Evolutionary conservation across 2,797 vertebrate genomes (phyloP).

Genomic region (Chelon labrosus): DNA sequence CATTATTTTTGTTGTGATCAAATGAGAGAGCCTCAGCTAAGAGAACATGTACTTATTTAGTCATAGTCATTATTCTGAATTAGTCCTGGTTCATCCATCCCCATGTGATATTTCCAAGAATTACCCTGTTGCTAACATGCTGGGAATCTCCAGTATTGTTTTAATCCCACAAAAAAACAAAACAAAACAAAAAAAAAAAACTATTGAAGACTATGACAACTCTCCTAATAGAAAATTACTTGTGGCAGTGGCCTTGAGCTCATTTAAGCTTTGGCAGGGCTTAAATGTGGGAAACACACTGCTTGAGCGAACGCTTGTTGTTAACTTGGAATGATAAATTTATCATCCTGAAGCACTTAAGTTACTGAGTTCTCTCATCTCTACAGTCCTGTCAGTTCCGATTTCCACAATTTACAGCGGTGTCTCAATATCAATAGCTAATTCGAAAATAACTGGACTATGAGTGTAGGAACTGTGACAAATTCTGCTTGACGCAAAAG

Average conservation of each 20-base stretch:
- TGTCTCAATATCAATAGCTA: slow-evolving; percentile 1
- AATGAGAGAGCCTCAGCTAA: slow-evolving; percentile 25
- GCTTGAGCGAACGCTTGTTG: slow-evolving; percentile 10
- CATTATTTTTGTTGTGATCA: slow-evolving; percentile 24
- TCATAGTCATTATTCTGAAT: too few relatives aligned
- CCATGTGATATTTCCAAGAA: slow-evolving; percentile 29
- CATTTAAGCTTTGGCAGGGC: slow-evolving; percentile 53
- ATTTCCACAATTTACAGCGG: slow-evolving; percentile 8
- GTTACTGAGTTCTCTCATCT: slow-evolving; percentile 10
- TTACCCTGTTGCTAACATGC: slow-evolving; percentile 20
- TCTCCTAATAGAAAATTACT: slow-evolving; percentile 46
- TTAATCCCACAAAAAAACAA: slow-evolving; percentile 29
- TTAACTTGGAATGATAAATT: slow-evolving; percentile 34
- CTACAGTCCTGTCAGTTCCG: slow-evolving; percentile 3
- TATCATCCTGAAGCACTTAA: slow-evolving; percentile 23
- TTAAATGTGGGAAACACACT: not conserved
- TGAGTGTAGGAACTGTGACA: not conserved
- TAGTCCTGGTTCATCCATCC: slow-evolving; percentile 17
- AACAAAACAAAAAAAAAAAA: too few relatives aligned
- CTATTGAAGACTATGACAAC: not conserved
- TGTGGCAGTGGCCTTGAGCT: slow-evolving; percentile 47
- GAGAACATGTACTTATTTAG: not conserved
- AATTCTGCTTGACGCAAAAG: slow-evolving; percentile 4
- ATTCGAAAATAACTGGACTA: slow-evolving; percentile 8
- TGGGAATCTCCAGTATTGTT: slow-evolving; percentile 26